phyloP scores from a whole-genome alignment of 1,140 invertebrate species.

The Eupristina koningsbergeri region DNA sequence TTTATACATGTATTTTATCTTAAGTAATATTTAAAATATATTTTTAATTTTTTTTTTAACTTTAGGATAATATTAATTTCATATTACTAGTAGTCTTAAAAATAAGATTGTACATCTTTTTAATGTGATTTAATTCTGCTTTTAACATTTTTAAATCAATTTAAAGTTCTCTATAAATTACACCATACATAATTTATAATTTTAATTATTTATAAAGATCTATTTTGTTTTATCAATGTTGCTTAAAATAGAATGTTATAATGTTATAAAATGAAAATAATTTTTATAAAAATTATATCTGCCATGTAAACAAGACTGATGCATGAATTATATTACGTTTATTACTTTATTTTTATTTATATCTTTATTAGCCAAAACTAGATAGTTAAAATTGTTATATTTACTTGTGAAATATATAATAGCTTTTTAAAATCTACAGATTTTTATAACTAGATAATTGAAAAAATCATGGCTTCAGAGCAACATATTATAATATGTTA shows the following conservation, averaged over 20 bases:
- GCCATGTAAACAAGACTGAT: slow-evolving; percentile 16
- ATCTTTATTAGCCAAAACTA: not conserved
- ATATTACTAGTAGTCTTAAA: not conserved
- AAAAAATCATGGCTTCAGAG: slow-evolving; percentile 2
- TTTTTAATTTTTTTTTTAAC: not conserved
- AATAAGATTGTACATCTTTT: not conserved
- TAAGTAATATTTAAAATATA: not conserved
- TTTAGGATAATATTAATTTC: not conserved
- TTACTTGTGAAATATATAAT: not conserved
- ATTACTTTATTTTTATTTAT: too few species aligned
- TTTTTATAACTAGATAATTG: not conserved
- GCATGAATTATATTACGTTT: not conserved
- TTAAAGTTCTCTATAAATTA: too few species aligned
- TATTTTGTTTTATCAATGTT: not conserved
- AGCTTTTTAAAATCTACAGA: not conserved
- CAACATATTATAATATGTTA: not conserved
- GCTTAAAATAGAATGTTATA: not conserved
- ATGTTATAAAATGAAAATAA: not conserved
- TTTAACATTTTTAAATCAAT: not conserved
- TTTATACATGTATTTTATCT: not conserved
- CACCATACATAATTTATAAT: too few species aligned
- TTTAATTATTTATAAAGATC: not conserved
- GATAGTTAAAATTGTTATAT: not conserved
- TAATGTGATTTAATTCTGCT: not conserved
- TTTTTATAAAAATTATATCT: not conserved